Evolutionary conservation across 1,140 invertebrate species (phyloP).

Genomic region (Calephelis virginiensis): DNA sequence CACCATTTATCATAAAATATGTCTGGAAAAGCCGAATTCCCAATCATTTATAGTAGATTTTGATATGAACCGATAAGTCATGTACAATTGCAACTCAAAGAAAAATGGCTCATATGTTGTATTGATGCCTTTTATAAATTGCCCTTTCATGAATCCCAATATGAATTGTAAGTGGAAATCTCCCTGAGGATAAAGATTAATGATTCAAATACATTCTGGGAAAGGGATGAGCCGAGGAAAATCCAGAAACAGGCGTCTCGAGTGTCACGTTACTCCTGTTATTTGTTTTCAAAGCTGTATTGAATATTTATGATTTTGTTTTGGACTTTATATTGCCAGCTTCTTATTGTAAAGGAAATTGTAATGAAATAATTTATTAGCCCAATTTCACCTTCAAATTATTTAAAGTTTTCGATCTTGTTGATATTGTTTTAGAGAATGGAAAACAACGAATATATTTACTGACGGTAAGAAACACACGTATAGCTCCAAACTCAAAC

Average conservation of each 20-base stretch:
- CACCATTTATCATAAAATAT: no score
- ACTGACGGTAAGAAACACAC: no score
- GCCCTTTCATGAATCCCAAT: slow-evolving; percentile 29
- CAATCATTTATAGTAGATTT: no score
- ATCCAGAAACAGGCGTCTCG: slow-evolving; percentile 32
- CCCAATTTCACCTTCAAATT: no score
- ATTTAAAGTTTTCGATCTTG: no score
- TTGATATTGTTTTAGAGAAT: no score
- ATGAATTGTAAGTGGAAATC: slow-evolving; percentile 30
- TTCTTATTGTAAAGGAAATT: not conserved
- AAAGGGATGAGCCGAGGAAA: slow-evolving; percentile 32
- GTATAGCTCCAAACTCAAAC: no score
- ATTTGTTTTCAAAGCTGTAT: slow-evolving; percentile 29
- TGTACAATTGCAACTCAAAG: not conserved
- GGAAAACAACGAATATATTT: no score
- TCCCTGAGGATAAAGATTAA: slow-evolving; percentile 32
- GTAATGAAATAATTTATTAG: no score
- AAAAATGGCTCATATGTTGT: slow-evolving; percentile 16
- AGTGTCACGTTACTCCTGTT: slow-evolving; percentile 32
- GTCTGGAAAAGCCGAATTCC: no score
- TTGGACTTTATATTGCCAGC: not conserved
- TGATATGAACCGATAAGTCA: no score
- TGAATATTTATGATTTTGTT: slow-evolving; percentile 11
- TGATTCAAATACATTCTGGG: slow-evolving; percentile 33
- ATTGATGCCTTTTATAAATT: slow-evolving; percentile 24